phyloP scores from a whole-genome alignment of 2,113 vertebrate genomes.

The Donacobius atricapilla region DNA sequence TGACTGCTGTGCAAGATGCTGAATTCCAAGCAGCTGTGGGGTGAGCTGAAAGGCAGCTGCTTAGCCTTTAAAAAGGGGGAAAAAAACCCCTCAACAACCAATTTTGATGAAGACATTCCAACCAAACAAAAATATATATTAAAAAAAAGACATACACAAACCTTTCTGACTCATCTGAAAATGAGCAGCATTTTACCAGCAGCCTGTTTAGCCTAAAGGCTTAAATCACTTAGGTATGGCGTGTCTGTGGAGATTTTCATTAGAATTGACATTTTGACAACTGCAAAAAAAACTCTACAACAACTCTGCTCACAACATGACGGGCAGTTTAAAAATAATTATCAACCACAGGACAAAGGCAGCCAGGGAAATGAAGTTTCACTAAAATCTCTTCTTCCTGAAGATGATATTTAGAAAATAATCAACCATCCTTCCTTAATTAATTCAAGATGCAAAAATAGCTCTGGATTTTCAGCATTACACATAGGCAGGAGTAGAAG shows the following conservation, averaged over 20 bases:
- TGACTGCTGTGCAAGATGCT: background rate
- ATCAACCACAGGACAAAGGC: slow-evolving; percentile 8
- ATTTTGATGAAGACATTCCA: slow-evolving; percentile 41
- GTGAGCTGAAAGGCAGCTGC: background rate
- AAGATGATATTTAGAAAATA: background rate
- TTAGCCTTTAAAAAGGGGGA: background rate
- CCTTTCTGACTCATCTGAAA: slow-evolving; percentile 60
- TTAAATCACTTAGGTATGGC: slow-evolving; percentile 46
- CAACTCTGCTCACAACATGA: background rate
- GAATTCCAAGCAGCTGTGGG: slow-evolving; percentile 42
- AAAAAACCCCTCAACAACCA: background rate
- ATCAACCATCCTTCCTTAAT: background rate
- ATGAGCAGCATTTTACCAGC: slow-evolving; percentile 9
- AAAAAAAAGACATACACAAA: background rate
- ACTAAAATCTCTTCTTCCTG: background rate
- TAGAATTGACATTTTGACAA: slow-evolving; percentile 69
- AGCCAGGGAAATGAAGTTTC: background rate
- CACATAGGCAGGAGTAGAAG: background rate
- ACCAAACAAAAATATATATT: background rate
- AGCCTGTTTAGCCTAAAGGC: slow-evolving; percentile 55
- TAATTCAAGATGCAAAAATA: background rate
- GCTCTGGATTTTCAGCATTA: background rate
- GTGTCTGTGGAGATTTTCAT: slow-evolving; percentile 52
- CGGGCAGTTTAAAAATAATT: slow-evolving; percentile 51
- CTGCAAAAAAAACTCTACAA: slow-evolving; percentile 19